Conservation (phyloP, 2,888 invertebrate genomes). For the Scaptomyza cyrtandrae region DNA sequence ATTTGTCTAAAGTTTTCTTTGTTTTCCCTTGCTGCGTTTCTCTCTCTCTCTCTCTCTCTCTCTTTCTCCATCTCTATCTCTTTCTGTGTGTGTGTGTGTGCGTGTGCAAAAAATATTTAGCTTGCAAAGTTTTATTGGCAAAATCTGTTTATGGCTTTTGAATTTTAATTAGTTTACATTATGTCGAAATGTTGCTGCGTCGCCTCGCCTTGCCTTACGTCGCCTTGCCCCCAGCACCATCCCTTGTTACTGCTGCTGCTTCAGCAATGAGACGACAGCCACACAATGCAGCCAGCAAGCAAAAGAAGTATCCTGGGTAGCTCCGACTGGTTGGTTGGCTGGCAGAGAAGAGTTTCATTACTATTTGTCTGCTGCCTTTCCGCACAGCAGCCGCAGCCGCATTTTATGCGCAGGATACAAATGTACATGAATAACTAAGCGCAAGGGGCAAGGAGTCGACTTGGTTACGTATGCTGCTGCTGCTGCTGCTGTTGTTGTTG, state of each 20-base stretch:
- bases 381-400: slow-evolving; percentile 79
- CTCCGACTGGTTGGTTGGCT: background rate
- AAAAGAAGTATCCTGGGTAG: slow-evolving; percentile 68
- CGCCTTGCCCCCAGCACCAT: too few relatives aligned
- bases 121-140: slow-evolving; percentile 84
- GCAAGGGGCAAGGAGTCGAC: slow-evolving; percentile 35
- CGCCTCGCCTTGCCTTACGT: slow-evolving; percentile 31
- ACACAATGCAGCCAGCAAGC: slow-evolving; percentile 47
- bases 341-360: slow-evolving; percentile 73
- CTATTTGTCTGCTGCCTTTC: slow-evolving; percentile 80
- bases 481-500: slow-evolving; percentile 3
- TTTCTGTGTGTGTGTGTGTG: slow-evolving; percentile 37
- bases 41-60: background rate
- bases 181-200: slow-evolving; percentile 75
- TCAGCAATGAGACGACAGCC: slow-evolving; percentile 31
- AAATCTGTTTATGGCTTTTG: slow-evolving; percentile 84
- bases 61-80: background rate
- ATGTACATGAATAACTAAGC: slow-evolving; percentile 79
- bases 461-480: slow-evolving; percentile 17
- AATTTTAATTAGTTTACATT: slow-evolving; percentile 84
- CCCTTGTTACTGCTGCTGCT: background rate
- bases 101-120: slow-evolving; percentile 75
- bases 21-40: slow-evolving; percentile 41
- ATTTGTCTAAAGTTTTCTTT: slow-evolving; percentile 70
- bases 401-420: slow-evolving; percentile 81